Conservation (phyloP, 2,888 invertebrate species). For the Macaria notata region DNA sequence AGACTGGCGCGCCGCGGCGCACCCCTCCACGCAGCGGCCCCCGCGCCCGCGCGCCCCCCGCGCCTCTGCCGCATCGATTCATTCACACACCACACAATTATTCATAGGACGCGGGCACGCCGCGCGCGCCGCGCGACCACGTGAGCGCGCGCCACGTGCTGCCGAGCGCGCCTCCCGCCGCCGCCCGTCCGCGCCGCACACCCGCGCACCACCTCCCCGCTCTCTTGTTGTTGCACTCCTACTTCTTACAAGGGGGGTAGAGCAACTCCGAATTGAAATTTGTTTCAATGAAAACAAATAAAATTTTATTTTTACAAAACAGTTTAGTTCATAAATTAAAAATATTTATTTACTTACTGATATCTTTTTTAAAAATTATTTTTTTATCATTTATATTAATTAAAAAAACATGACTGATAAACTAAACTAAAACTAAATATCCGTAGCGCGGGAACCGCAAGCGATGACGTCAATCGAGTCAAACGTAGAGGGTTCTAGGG, state of each 20-base stretch:
- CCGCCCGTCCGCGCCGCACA: conserved; percentile 20
- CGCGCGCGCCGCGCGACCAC: conserved; percentile 68
- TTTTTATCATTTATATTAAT: no score
- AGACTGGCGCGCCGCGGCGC: conserved; percentile 83
- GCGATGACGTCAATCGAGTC: conserved; percentile 43
- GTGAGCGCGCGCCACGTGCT: conserved; percentile 78
- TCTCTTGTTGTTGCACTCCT: no score
- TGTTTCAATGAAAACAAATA: no score
- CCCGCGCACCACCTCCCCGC: no score
- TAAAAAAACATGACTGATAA: no score
- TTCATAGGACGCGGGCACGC: conserved; percentile 75
- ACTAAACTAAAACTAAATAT: no score
- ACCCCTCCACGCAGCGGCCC: conserved; percentile 67
- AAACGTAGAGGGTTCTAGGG: conserved; percentile 53
- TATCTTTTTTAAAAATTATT: no score
- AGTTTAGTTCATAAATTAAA: no score
- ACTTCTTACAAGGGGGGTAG: no score
- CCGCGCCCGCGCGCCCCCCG: conserved; percentile 55
- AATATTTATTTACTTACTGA: no score
- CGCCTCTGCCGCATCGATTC: conserved; percentile 77
- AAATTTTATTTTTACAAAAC: no score
- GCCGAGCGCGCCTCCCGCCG: conserved; percentile 44
- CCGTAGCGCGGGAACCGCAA: conserved; percentile 40
- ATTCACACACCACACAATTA: conserved; percentile 80
- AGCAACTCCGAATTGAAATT: no score